Evolutionary conservation across 1,140 invertebrate species (phyloP), one percentile per base, ranked within the genome.

Genomic region (Adelges cooleyi): DNA sequence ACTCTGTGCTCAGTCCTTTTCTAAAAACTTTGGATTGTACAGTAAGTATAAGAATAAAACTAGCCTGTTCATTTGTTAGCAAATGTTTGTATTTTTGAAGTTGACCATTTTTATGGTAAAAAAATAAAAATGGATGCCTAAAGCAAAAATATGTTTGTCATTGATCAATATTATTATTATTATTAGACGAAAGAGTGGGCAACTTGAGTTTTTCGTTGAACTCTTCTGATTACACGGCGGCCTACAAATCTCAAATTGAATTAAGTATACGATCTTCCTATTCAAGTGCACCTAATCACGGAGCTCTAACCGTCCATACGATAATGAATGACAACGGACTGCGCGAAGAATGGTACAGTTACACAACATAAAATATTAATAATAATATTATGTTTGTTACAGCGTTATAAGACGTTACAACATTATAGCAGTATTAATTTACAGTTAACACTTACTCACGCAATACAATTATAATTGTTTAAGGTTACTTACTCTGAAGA

Each of bases 11-110:
- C 95, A 98, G 76, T 96, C 92, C n/a, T 99, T 95, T 78, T 94
- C 95, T 18, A 98, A 98, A 78, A 99, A 98, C 76, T 98, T 98
- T 79, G 94, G 94, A 10, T 77, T 99, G 3, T 98, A 98, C 76
- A 95, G 90, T 90, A 76, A 83, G 82, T 81, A 65, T 33, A 17
- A 4, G 15, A 36, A 25, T 2, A 20, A 17, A 25, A 8, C 25
- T 22, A 5, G 2, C 20, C 0, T 67, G 13, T 62, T n/a, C 6
- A 38, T 8, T 10, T 59, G n/a, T 44, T 68, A 2, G 13, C 42
- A 22, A 42, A 44, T 65, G n/a, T 56, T n/a, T 49, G 27, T 25
- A 53, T 48, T 15, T 67, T 9, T 15, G 29, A 11, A 25, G 29
- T 13, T 18, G 18, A 36, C n/a, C n/a, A n/a, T n/a, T 36, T 67